A percentile compares a stretch with the other conserved stretches of the same genome.
Evolutionary conservation across 1,140 invertebrate genomes (phyloP).

Genomic region (Pseudobourletiella spinata): DNA sequence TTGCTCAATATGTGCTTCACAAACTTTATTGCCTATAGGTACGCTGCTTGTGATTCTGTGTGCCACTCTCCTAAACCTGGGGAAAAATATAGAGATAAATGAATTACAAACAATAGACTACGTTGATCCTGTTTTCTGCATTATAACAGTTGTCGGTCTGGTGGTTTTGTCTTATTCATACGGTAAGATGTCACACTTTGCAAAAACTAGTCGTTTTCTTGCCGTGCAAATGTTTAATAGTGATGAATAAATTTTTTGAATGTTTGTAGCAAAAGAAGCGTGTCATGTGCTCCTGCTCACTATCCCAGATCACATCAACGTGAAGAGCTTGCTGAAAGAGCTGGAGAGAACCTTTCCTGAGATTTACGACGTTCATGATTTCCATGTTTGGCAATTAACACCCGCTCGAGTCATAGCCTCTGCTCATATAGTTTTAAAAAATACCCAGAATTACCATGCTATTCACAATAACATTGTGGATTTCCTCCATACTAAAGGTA

Average conservation of each 20-base stretch:
- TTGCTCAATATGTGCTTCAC: too few relatives aligned
- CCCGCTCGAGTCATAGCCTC: slow-evolving; percentile 59
- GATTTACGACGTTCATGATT: slow-evolving; percentile 67
- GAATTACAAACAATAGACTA: too few relatives aligned
- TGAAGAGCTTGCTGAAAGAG: slow-evolving; percentile 43
- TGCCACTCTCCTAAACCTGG: slow-evolving; percentile 38
- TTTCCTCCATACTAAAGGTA: slow-evolving; percentile 63
- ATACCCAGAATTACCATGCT: slow-evolving; percentile 46
- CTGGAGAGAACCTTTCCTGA: slow-evolving; percentile 62
- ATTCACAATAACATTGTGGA: slow-evolving; percentile 40
- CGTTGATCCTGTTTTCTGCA: slow-evolving; percentile 60
- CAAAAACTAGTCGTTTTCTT: too few relatives aligned
- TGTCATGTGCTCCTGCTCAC: slow-evolving; percentile 68
- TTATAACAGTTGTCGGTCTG: slow-evolving; percentile 54
- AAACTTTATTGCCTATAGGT: too few relatives aligned
- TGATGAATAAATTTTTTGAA: too few relatives aligned
- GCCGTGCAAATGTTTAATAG: too few relatives aligned
- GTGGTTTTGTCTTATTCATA: slow-evolving; percentile 61
- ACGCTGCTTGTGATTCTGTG: slow-evolving; percentile 59
- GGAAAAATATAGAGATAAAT: too few relatives aligned
- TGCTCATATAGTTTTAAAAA: slow-evolving; percentile 61
- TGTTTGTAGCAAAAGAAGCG: slow-evolving; percentile 59
- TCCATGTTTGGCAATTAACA: slow-evolving; percentile 71
- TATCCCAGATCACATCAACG: slow-evolving; percentile 67
- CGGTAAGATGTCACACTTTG: slow-evolving; percentile 29